These are phyloP conservation scores for Chiropotes sagulatus DNA, from an alignment of 2,797 vertebrate genomes.

Conservation along the genomic window DNA sequence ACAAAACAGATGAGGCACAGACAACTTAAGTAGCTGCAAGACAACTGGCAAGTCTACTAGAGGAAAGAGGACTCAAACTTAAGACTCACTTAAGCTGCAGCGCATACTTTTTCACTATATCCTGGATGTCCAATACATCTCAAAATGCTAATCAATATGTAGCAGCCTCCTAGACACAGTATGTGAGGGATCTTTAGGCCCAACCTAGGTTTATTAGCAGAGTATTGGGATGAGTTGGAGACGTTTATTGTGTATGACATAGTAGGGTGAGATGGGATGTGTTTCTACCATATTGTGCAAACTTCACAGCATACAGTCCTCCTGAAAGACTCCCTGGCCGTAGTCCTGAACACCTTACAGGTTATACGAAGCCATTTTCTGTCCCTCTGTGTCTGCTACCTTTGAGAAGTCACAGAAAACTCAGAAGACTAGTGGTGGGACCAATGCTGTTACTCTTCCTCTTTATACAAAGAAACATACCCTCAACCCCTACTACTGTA, in stretches of 20 bases:
- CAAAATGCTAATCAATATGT: neutral
- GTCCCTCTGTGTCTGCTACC: neutral
- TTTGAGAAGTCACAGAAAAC: neutral
- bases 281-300: neutral
- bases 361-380: neutral
- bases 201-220: neutral
- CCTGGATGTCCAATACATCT: neutral
- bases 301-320: neutral
- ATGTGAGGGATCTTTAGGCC: too few species aligned
- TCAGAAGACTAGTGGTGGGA: neutral
- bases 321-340: neutral
- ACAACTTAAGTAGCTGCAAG: neutral
- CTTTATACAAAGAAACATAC: neutral
- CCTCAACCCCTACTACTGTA: neutral
- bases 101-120: neutral
- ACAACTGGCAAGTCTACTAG: neutral
- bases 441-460: rapidly evolving
- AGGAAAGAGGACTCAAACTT: neutral
- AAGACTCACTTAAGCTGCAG: neutral
- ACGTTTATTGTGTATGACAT: neutral
- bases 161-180: neutral
- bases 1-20: neutral
- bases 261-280: neutral
- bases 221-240: neutral
- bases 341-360: neutral